Evolutionary conservation across 2,113 vertebrate genomes (phyloP).

Genomic region (Tyrannus savana): DNA sequence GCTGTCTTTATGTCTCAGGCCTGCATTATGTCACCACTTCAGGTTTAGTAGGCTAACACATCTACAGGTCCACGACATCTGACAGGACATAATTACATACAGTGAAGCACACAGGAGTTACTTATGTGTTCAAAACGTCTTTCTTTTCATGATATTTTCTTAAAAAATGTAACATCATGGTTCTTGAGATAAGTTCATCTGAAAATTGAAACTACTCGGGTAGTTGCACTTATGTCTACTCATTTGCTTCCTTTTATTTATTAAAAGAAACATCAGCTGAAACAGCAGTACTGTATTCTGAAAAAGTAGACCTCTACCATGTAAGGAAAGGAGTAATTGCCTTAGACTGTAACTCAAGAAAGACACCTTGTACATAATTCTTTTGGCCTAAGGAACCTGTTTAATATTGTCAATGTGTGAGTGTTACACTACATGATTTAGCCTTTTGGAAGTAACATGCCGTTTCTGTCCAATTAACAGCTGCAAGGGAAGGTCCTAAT

Average conservation of each 20-base stretch:
- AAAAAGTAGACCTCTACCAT: not conserved
- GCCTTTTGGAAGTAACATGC: not conserved
- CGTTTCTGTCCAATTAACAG: not conserved
- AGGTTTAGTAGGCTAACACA: not conserved
- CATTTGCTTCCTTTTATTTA: not conserved
- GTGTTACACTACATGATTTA: not conserved
- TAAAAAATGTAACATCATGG: not conserved
- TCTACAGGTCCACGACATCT: not conserved
- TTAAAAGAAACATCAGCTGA: not conserved
- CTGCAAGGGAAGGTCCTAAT: not conserved
- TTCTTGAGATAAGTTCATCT: not conserved
- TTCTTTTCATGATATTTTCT: not conserved
- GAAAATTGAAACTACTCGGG: not conserved
- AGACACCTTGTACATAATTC: not conserved
- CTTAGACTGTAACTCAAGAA: not conserved
- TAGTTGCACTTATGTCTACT: not conserved
- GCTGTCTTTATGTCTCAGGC: not conserved
- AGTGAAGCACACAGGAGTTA: not conserved
- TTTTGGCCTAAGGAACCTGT: not conserved
- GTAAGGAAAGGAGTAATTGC: not conserved
- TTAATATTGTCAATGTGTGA: accelerated
- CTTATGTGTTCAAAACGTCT: not conserved
- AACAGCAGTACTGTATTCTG: not conserved
- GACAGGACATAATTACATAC: not conserved
- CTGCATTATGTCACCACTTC: not conserved